phyloP scores from a whole-genome alignment of 2,888 invertebrate species.

The Criorhina ranunculi region DNA sequence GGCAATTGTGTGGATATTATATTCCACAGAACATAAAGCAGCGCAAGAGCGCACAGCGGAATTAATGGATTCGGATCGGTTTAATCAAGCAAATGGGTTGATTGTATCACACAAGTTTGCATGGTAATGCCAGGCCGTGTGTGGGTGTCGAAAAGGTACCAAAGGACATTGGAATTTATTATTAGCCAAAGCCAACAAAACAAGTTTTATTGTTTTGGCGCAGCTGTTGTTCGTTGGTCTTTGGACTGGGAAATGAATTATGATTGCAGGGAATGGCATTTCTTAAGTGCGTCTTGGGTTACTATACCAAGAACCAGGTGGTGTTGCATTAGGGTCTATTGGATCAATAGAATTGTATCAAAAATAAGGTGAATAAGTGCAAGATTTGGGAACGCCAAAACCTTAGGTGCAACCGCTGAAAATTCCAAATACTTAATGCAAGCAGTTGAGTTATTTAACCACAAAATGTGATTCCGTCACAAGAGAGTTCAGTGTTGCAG shows the following conservation, averaged over 20 bases:
- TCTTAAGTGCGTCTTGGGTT: neutral
- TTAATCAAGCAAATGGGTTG: constrained; percentile 65
- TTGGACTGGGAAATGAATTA: constrained; percentile 18
- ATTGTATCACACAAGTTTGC: constrained; percentile 25
- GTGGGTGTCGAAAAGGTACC: constrained; percentile 50
- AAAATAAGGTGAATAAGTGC: too few species aligned
- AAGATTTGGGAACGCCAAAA: too few species aligned
- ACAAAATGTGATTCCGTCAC: too few species aligned
- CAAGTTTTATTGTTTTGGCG: constrained; percentile 49
- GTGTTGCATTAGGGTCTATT: constrained; percentile 8
- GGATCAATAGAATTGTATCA: neutral
- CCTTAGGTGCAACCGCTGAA: too few species aligned
- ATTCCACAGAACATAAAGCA: constrained; percentile 45
- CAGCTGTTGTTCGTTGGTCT: constrained; percentile 43
- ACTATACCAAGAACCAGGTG: constrained; percentile 21
- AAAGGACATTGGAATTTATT: constrained; percentile 63
- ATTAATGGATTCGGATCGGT: constrained; percentile 68
- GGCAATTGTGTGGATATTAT: constrained; percentile 39
- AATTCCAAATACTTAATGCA: too few species aligned
- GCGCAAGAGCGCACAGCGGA: constrained; percentile 32
- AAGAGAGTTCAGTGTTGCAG: too few species aligned
- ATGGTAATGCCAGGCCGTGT: constrained; percentile 10
- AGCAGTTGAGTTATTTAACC: too few species aligned
- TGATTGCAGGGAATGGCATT: constrained; percentile 4
- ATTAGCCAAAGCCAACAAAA: constrained; percentile 20